Evolutionary conservation across 2,113 vertebrate genomes (phyloP), one percentile per base, ranked within the genome.

Genomic region (Helogale parvula): DNA sequence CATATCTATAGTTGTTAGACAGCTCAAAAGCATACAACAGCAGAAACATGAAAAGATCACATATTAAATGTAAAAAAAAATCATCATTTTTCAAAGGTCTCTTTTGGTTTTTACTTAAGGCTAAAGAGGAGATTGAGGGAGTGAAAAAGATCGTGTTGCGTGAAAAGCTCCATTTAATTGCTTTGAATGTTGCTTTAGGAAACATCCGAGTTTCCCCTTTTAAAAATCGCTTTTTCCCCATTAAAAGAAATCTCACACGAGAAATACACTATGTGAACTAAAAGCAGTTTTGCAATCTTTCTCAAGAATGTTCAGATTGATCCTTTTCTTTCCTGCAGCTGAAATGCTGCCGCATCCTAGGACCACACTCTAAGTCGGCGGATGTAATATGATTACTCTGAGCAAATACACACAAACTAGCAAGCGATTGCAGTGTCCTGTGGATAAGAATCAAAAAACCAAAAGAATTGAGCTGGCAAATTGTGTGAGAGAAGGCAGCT

Each of bases 151-250:
- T 94, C 97, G 69, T 96, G 97, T 98, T 98, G 98, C 93, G 98
- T 98, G 97, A 98, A 98, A 98, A 98, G 95, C 87, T 97, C 95
- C 96, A 96, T 98, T 98, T 99, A 99, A 98, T 99, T 99, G 98
- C 98, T 98, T 98, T 98, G 98, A 98, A 98, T 98, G 90, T 97
- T 98, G 98, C 98, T 98, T 98, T 98, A 98, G 97, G 98, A 99
- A 98, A 98, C 92, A 98, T 98, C 15, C 65, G 98, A 96, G 96
- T 98, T 98, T 98, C 92, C 98, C 93, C 93, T 97, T 98, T 98
- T 94, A 97, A 98, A 97, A 97, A 95, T 90, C 50, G 71, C 52
- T 76, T 96, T 96, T 96, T 94, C 81, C 83, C 85, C 57, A 97
- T 96, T 98, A 98, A 99, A 98, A 97, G 97, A 97, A 98, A 97